Conservation (phyloP, 2,888 invertebrate species). For the Bibio marci region DNA sequence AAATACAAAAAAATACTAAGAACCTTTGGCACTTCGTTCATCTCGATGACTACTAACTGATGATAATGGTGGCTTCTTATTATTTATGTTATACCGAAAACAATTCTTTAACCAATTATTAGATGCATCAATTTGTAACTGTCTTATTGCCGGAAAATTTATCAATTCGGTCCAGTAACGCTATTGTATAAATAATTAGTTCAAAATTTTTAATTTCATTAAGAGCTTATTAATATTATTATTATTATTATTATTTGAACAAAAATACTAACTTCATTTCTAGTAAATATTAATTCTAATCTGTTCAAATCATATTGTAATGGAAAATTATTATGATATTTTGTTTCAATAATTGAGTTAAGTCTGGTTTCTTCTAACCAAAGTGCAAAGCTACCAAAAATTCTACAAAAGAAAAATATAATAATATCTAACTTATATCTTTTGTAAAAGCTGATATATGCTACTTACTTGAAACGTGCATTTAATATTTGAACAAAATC, state of each 20-base stretch:
- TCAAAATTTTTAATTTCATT: too few species aligned
- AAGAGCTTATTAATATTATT: too few species aligned
- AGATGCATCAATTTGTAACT: conserved; percentile 32
- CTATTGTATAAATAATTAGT: too few species aligned
- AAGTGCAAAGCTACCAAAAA: conserved; percentile 44
- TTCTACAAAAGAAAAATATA: conserved; percentile 21
- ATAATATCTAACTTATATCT: neutral
- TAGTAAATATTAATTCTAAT: conserved; percentile 41
- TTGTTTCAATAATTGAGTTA: conserved; percentile 34
- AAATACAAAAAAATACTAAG: too few species aligned
- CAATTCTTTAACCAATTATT: conserved; percentile 38
- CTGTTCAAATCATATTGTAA: conserved; percentile 52
- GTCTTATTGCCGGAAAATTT: conserved; percentile 36
- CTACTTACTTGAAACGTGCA: conserved; percentile 23
- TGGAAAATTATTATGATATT: conserved; percentile 38
- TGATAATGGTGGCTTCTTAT: conserved; percentile 9
- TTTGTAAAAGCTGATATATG: neutral
- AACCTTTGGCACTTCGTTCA: neutral
- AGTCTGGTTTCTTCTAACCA: conserved; percentile 68
- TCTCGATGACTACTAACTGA: conserved; percentile 12
- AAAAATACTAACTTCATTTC: conserved; percentile 31
- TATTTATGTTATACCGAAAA: conserved; percentile 24
- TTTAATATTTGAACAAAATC: conserved; percentile 21
- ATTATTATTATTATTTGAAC: conserved; percentile 24
- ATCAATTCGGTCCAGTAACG: conserved; percentile 50